Evolutionary conservation across 1,140 invertebrate genomes (phyloP).

Genomic region (Diorhabda elongata): DNA sequence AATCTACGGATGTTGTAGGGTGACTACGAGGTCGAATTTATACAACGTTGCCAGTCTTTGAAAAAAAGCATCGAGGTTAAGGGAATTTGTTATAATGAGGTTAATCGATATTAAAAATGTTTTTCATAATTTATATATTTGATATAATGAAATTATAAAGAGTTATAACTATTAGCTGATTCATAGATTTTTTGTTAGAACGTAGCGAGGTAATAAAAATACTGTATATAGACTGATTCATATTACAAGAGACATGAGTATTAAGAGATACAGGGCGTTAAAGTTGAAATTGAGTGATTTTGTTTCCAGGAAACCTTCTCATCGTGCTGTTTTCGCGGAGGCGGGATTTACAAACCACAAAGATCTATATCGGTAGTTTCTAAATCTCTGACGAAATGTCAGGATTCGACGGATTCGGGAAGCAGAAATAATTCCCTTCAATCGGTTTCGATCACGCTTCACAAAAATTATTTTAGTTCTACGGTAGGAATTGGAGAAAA

Average conservation of each 20-base stretch:
- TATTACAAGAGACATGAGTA: no score
- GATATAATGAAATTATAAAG: not conserved
- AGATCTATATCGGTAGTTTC: slow-evolving; percentile 36
- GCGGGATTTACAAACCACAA: slow-evolving; percentile 30
- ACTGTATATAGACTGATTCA: not conserved
- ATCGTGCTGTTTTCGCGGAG: slow-evolving; percentile 30
- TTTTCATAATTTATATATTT: not conserved
- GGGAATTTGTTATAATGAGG: no score
- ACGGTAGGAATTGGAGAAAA: not conserved
- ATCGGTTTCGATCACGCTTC: slow-evolving; percentile 36
- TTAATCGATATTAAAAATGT: no score
- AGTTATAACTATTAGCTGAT: not conserved
- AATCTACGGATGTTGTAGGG: no score
- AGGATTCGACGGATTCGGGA: slow-evolving; percentile 35
- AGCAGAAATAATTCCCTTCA: slow-evolving; percentile 32
- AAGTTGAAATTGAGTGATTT: slow-evolving; percentile 14
- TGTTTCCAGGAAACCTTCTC: slow-evolving; percentile 38
- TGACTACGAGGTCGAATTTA: no score
- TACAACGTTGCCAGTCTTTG: no score
- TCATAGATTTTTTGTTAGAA: not conserved
- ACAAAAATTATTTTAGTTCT: slow-evolving; percentile 38
- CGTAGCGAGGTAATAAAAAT: not conserved
- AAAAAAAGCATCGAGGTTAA: no score
- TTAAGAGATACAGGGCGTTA: not conserved
- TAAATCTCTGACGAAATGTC: slow-evolving; percentile 23